Base-by-base conservation (phyloP, 2,113 vertebrate genomes). In the Manacus vitellinus region DNA sequence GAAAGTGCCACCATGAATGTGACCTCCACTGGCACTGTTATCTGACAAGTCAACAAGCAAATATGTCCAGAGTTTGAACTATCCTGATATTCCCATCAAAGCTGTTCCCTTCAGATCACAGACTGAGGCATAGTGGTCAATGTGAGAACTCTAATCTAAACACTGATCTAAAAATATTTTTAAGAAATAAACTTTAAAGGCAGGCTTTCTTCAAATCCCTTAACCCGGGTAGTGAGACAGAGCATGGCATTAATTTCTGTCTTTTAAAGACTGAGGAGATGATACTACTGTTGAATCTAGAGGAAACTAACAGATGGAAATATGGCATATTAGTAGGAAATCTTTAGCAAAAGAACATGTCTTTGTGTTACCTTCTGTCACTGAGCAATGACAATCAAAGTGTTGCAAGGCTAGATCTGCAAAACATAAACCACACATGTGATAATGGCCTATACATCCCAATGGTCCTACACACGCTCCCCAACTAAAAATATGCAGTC, bases 391-490 rank as follows among this genome's bases (percentile, higher is more conserved):
- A 3, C 7, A 55, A 54, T 52, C 11, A 52, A 17, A 18, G 51
- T 17, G 43, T 35, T 33, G 14, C 23, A 83, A 62, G 55, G 55
- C 4, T 15, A 22, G 46, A 47, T 37, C 75, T 78, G 49, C n/a
- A 71, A 71, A 88, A 91, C 9, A 35, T 37, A 61, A 31, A 30
- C 9, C 30, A 28, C 12, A 41, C n/a, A 37, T 4, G n/a, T 44
- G 44, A 61, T 31, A 70, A 43, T 25, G 31, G 33, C 20, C 33
- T 56, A 3, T n/a, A 62, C 46, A 51, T 83, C 14, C 51, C 81
- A 83, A 3, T 31, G 0, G 0, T n/a, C 37, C 27, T 61, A 39
- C 8, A n/a, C 9, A 5, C 28, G 15, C 30, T 55, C 33, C 41
- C 25, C 39, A 49, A 4, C 9, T 62, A 11, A 52, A 80, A 85